Conservation (phyloP, 2,888 invertebrate species). For the Acronicta leporina region DNA sequence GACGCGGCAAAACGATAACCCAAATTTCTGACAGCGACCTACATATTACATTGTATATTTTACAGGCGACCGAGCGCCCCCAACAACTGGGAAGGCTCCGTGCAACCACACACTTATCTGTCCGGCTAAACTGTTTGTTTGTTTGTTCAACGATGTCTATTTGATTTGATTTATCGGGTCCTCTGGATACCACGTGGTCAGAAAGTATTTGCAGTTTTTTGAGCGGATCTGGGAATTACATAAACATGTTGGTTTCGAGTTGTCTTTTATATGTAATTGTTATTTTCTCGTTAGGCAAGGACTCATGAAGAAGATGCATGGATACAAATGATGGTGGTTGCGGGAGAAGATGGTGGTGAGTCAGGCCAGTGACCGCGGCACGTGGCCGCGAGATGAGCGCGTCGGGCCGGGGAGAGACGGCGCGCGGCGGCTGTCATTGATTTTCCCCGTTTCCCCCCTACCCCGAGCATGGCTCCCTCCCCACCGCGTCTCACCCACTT, state of each 20-base stretch:
- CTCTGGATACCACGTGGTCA: constrained; percentile 34
- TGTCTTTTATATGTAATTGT: constrained; percentile 4
- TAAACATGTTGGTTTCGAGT: constrained; percentile 1
- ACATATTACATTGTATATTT: constrained; percentile 81
- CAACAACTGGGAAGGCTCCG: constrained; percentile 68
- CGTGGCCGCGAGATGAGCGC: constrained; percentile 88
- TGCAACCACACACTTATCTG: constrained; percentile 64
- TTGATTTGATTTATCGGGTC: constrained; percentile 36
- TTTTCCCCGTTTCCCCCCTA: constrained; percentile 84
- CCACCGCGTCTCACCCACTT: constrained; percentile 88
- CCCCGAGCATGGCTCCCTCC: constrained; percentile 78
- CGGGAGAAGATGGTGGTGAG: constrained; percentile 69
- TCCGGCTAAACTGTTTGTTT: constrained; percentile 62
- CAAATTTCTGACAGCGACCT: constrained; percentile 86
- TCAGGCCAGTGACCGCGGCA: constrained; percentile 87
- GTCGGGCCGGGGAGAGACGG: constrained; percentile 86
- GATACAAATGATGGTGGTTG: constrained; percentile 58
- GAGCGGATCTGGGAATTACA: constrained; percentile 7
- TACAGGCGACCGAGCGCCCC: constrained; percentile 74
- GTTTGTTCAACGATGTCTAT: constrained; percentile 61
- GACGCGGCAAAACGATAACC: constrained; percentile 86
- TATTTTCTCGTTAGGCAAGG: constrained; percentile 22
- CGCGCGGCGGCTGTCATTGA: constrained; percentile 89
- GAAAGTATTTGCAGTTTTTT: constrained; percentile 4
- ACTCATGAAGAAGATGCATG: constrained; percentile 41